Percentiles rank a stretch among this genome's conserved stretches.
Evolutionary conservation across 2,113 vertebrate genomes (phyloP).

Genomic region (Leucosticte australis): DNA sequence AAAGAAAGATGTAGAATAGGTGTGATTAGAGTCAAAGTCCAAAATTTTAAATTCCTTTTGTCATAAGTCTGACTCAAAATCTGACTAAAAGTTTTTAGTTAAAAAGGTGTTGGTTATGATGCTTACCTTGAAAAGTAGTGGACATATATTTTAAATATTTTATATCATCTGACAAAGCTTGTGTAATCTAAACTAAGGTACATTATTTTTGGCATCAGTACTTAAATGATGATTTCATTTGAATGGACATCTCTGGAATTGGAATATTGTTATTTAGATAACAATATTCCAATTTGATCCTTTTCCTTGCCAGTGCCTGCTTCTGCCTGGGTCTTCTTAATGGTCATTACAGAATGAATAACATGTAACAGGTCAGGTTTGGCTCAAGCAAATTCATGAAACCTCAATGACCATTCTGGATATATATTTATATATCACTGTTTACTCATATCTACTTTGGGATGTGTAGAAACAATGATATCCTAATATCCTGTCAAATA

Average conservation of each 20-base stretch:
- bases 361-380: neutral
- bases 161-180: neutral
- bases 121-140: neutral
- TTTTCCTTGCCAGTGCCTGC: neutral
- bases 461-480: neutral
- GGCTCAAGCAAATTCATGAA: neutral
- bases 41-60: neutral
- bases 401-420: neutral
- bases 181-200: neutral
- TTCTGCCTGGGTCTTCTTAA: neutral
- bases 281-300: neutral
- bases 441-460: neutral
- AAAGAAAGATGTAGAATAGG: neutral
- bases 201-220: neutral
- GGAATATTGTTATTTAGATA: neutral
- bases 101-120: neutral
- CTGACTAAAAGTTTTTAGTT: neutral
- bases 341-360: neutral
- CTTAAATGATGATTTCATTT: neutral
- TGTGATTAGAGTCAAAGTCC: neutral
- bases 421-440: neutral
- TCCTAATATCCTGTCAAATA: neutral
- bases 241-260: neutral
- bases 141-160: neutral
- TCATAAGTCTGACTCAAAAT: neutral